Conservation (phyloP, 2,113 vertebrate species). For the Pelecanus crispus region DNA sequence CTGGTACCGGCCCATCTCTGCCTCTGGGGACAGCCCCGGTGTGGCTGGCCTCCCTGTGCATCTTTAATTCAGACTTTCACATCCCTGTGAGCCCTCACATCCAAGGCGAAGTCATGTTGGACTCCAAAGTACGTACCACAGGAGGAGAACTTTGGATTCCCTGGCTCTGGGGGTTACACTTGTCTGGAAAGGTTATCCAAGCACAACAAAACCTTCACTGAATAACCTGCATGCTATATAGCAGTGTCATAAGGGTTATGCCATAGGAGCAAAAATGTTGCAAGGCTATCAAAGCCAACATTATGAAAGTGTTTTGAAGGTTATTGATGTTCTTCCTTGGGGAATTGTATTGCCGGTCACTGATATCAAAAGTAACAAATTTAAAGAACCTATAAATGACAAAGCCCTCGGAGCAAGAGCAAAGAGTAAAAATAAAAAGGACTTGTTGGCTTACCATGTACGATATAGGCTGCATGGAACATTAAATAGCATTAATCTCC, state of each 20-base stretch:
- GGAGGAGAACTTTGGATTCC: not conserved
- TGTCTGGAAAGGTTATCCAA: constrained; percentile 11
- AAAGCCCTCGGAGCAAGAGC: constrained; percentile 17
- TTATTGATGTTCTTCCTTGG: constrained; percentile 44
- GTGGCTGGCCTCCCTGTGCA: not conserved
- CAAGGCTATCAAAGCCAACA: constrained; percentile 53
- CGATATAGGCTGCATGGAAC: not conserved
- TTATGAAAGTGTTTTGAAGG: constrained; percentile 52
- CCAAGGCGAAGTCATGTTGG: not conserved
- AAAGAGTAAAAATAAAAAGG: not conserved
- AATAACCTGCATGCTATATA: constrained; percentile 5
- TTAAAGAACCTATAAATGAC: constrained; percentile 61
- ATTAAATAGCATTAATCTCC: not conserved
- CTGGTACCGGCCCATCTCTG: not conserved
- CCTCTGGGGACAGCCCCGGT: accelerated
- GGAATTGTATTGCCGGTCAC: constrained; percentile 63
- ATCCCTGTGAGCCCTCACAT: not conserved
- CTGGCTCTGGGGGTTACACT: not conserved
- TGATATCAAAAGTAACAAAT: constrained; percentile 65
- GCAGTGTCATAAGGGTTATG: not conserved
- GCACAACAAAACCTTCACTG: not conserved
- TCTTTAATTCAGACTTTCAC: not conserved
- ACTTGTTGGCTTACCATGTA: not conserved
- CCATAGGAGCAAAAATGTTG: not conserved
- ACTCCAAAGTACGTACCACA: not conserved